Evolutionary conservation across 1,140 invertebrate genomes (phyloP).

Genomic region (Bombus superbus): DNA sequence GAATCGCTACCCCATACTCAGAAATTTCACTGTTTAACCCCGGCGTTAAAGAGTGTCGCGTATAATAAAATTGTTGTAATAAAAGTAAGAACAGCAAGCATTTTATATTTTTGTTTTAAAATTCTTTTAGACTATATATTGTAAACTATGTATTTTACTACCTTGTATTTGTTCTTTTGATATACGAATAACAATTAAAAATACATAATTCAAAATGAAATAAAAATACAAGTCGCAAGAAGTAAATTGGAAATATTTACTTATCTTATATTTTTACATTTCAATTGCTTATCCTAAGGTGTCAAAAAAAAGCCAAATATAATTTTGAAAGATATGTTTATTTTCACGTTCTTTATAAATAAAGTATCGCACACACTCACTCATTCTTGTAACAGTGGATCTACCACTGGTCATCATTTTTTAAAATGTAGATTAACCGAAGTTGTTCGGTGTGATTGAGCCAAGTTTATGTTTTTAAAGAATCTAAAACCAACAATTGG

Average conservation of each 20-base stretch:
- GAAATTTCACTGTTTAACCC: too few species aligned
- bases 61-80: too few species aligned
- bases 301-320: neutral
- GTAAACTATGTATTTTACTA: neutral
- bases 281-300: neutral
- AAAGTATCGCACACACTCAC: conserved; percentile 80
- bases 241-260: neutral
- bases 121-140: conserved; percentile 6
- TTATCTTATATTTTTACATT: neutral
- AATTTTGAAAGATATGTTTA: conserved; percentile 61
- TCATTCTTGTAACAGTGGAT: conserved; percentile 78
- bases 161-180: neutral
- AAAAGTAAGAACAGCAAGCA: neutral
- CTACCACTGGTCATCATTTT: conserved; percentile 70
- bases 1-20: too few species aligned
- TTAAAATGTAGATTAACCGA: conserved; percentile 70
- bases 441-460: conserved; percentile 61
- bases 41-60: too few species aligned
- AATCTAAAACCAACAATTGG: conserved; percentile 58
- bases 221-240: too few species aligned
- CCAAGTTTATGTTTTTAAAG: conserved; percentile 62
- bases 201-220: neutral
- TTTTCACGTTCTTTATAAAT: conserved; percentile 79
- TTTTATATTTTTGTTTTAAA: neutral
- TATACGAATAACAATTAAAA: neutral